These are phyloP conservation scores for Holothuria leucospilota DNA, from an alignment of 53 echinoderm and acorn worm species.

Conservation along the genomic window DNA sequence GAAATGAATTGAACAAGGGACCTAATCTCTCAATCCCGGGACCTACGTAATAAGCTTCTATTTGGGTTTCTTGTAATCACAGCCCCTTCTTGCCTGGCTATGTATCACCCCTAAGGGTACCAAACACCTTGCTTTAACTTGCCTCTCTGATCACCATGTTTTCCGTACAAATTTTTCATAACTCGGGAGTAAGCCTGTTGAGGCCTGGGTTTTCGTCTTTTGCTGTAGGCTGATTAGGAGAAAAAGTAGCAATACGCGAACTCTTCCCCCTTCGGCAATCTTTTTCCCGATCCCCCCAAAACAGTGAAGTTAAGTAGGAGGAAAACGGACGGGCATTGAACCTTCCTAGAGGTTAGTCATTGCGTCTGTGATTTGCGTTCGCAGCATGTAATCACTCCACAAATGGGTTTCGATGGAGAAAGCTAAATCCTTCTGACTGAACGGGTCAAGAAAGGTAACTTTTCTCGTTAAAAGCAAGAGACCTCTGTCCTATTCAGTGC, in stretches of 20 bases:
- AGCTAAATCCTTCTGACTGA: slow-evolving; percentile 17
- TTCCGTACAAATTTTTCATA: slow-evolving; percentile 46
- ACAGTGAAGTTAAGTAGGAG: slow-evolving; percentile 1
- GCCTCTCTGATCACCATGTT: slow-evolving; percentile 37
- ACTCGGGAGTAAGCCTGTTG: slow-evolving; percentile 45
- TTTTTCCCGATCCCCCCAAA: too few relatives aligned
- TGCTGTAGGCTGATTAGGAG: slow-evolving; percentile 33
- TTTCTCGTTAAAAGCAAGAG: too few relatives aligned
- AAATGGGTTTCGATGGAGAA: slow-evolving; percentile 6
- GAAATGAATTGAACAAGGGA: slow-evolving; percentile 36
- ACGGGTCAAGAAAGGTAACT: slow-evolving; percentile 18
- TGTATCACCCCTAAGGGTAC: slow-evolving; percentile 16
- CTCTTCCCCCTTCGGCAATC: slow-evolving; percentile 16
- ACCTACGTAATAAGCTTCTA: slow-evolving; percentile 49
- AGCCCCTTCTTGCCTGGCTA: too few relatives aligned
- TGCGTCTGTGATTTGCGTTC: slow-evolving; percentile 25
- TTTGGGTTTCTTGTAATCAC: slow-evolving; percentile 27
- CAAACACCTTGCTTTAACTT: slow-evolving; percentile 41
- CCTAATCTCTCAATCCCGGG: slow-evolving; percentile 32
- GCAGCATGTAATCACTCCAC: slow-evolving; percentile 35
- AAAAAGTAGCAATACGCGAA: slow-evolving; percentile 41
- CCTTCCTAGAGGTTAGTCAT: slow-evolving; percentile 37
- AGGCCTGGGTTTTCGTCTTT: slow-evolving; percentile 26
- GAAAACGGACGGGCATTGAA: slow-evolving; percentile 43
- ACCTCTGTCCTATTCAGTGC: too few relatives aligned